A percentile compares a stretch with the other conserved stretches of the same genome.
Conservation (phyloP, 2,888 invertebrate genomes). For the Schizaphis graminum region DNA sequence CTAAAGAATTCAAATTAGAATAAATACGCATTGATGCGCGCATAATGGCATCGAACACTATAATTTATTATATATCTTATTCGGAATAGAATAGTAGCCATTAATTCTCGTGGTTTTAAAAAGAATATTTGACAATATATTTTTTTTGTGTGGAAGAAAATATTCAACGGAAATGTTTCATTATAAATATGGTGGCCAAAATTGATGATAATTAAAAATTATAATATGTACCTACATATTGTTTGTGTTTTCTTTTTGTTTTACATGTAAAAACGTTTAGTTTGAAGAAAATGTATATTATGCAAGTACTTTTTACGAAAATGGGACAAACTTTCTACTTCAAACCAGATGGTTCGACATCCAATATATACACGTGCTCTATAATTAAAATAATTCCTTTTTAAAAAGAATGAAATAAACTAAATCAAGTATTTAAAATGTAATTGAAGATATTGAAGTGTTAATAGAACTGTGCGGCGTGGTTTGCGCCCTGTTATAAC, state of each 20-base stretch:
- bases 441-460: conserved; percentile 1
- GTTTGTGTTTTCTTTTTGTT: neutral
- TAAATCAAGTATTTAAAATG: neutral
- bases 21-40: neutral
- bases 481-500: neutral
- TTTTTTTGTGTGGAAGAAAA: neutral
- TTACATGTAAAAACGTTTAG: neutral
- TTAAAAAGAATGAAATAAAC: neutral
- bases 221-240: neutral
- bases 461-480: neutral
- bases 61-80: conserved; percentile 49
- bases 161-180: neutral
- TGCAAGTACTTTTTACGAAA: neutral
- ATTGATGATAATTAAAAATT: neutral
- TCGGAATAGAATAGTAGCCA: neutral
- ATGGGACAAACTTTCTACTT: neutral
- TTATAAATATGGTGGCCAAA: neutral
- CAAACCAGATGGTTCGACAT: neutral
- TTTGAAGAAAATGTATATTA: neutral
- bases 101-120: conserved; percentile 33
- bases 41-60: neutral
- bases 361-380: neutral
- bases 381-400: conserved; percentile 26
- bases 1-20: conserved; percentile 27
- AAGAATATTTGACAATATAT: conserved; percentile 48